Evolutionary conservation across 2,113 vertebrate species (phyloP), one percentile per base, ranked within the genome.

Genomic region (Erinaceus europaeus): DNA sequence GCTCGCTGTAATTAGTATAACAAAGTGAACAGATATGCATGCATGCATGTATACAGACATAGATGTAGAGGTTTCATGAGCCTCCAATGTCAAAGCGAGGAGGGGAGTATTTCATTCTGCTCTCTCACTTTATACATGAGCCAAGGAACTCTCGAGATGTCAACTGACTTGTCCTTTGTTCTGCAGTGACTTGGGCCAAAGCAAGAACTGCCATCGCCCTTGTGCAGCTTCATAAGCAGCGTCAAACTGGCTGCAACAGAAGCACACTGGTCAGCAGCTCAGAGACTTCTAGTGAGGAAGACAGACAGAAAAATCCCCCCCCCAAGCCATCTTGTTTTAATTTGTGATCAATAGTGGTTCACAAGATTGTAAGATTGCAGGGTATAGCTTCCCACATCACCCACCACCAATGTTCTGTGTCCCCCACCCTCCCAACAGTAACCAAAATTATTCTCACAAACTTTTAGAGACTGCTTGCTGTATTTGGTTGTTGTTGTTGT

Each of bases 1-100:
- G 71, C 79, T 76, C 42, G 6, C 52, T 64, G 73, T 57, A 74
- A 90, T 50, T 53, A 59, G 67, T 86, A 88, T 55, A 75, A 85
- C 64, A 75, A 36, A 71, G 23, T 64, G 13, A 73, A 73, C 36
- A 50, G 53, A 48, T 12, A 23, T 44, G 27, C 5, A 15, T 9
- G 57, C 68, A 6, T 36, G 1, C 17, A 13, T 21, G 1, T 61
- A 9, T 44, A 36, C 64, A 34, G 8, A 29, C 40, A 44, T 15
- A 55, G 53, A 25, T 21, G 5, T 71, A 44, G 15, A 6, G 48
- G 8, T 57, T 11, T 34, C n/a, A n/a, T n/a, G n/a, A n/a, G 55
- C 15, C 25, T 90, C 17, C 46, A 48, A 86, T 91, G 74, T 85
- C 65, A 82, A 59, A 13, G 38, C 42, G n/a, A 5, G 27, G 4